Evolutionary conservation across 1,140 invertebrate genomes (phyloP), one percentile per base, ranked within the genome.

Genomic region (Matsumurasca onukii): DNA sequence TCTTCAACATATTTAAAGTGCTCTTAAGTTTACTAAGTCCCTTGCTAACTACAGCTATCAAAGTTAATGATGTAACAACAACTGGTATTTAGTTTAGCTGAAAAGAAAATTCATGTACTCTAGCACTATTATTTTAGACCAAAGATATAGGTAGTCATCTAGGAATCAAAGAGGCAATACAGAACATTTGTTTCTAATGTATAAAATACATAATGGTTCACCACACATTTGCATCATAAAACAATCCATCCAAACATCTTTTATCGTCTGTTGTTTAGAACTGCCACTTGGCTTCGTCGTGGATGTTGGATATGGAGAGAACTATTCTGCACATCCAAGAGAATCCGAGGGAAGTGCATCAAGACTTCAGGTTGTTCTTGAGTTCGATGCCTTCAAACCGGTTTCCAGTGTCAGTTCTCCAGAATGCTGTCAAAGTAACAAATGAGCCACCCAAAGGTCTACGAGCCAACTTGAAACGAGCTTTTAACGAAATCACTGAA

Each of bases 361-460:
- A 80, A 13, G 84, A 88, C 1, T 98, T 95, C 78, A 83, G 94
- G 30, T 80, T 98, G 0, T 97, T 86, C 80, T 79, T 97, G 29
- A 97, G 94, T 67, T 95, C 93, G 3, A 95, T 89, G 93, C 94
- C 85, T 69, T 91, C 82, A 24, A 85, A 79, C n/a, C 81, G 83
- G n/a, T 98, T 98, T 77, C 95, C 95, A 0, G 91, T 95, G 0
- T 91, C 91, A 0, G 88, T 97, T 0, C 82, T 97, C 3, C 93
- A 97, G 77, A 95, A 95, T 77, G 91, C 93, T 39, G 89, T 97
- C 0, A 97, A 97, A 81, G 92, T 97, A 51, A 97, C 93, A 0
- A 95, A 95, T 76, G 94, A 97, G 77, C 91, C 94, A 0, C 94
- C 95, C 0, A 94, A 93, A 81, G 94, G 95, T 0, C 80, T 97